A percentile compares a stretch with the other conserved stretches of the same genome.
Conservation (phyloP, 2,113 vertebrate species). For the Archocentrus centrarchus region DNA sequence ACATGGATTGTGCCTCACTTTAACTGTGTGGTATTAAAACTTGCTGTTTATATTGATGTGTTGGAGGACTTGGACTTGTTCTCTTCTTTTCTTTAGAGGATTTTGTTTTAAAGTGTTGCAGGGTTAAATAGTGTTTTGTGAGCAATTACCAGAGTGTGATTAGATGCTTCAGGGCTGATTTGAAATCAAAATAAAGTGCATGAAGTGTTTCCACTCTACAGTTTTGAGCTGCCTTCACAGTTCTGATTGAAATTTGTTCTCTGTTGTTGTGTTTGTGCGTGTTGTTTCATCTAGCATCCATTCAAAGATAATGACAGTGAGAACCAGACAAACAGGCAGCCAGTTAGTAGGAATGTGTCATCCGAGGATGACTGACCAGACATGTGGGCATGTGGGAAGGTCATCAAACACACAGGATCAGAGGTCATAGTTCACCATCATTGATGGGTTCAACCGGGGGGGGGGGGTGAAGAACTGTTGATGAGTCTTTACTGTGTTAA, state of each 20-base stretch:
- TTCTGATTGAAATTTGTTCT: conserved; percentile 3
- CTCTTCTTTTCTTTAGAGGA: background rate
- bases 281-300: background rate
- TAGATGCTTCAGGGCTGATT: background rate
- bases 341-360: conserved; percentile 13
- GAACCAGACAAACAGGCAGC: background rate
- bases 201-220: background rate
- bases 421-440: conserved; percentile 42
- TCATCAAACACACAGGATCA: conserved; percentile 8
- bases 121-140: background rate
- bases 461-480: background rate
- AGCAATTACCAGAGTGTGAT: background rate
- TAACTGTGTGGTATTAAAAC: background rate
- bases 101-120: background rate
- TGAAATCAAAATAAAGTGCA: conserved; percentile 12
- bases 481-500: background rate
- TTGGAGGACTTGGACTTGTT: background rate
- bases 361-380: conserved; percentile 10
- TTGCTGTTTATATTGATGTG: background rate
- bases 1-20: background rate
- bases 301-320: background rate
- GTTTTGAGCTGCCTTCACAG: background rate
- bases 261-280: background rate
- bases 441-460: background rate
- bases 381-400: conserved; percentile 16